Base-by-base conservation (phyloP, 2,113 vertebrate species). In the Garra rufa region DNA sequence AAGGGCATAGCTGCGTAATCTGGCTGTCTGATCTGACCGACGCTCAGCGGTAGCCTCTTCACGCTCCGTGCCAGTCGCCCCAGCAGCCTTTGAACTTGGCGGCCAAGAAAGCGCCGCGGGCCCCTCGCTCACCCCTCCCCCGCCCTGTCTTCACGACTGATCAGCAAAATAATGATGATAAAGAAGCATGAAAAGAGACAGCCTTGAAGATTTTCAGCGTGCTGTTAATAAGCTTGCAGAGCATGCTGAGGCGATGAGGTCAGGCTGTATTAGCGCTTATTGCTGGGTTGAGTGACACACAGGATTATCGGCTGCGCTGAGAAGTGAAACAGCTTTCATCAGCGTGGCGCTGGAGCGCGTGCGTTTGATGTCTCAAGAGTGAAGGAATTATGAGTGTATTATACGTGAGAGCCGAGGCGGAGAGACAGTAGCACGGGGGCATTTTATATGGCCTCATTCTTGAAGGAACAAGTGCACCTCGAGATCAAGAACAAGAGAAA, bases 251-350 rank as follows among this genome's bases (percentile, higher is more conserved):
- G 77, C 82, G 80, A 77, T 91, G 91, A 92, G 91, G 91, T 91
- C 92, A 92, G 90, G 86, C 86, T 75, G 86, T 84, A 91, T 91
- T 91, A 90, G 83, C 48, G 26, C 70, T 92, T 92, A 92, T 91
- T 91, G 90, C 90, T 87, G 90, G 87, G 89, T 84, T 93, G 93
- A 93, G 90, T 92, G 94, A 93, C 80, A 74, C 11, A 15, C 70
- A 19, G 88, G 90, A 91, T 93, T 92, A 92, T 91, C 69, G 1
- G 50, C 88, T 83, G 84, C 85, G 81, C 86, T 44, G 88, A 83
- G 86, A 87, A 88, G 83, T 85, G 88, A 88, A 92, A 82, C 63
- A 71, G 76, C 92, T 92, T 92, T 92, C 89, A 92, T 93, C 91
- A 87, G 57, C 0, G 67, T 78, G 87, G 55, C 63, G 84, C 85